A percentile compares a stretch with the other conserved stretches of the same genome.
phyloP scores from a whole-genome alignment of 2,113 vertebrate species.

The Ciconia boyciana region DNA sequence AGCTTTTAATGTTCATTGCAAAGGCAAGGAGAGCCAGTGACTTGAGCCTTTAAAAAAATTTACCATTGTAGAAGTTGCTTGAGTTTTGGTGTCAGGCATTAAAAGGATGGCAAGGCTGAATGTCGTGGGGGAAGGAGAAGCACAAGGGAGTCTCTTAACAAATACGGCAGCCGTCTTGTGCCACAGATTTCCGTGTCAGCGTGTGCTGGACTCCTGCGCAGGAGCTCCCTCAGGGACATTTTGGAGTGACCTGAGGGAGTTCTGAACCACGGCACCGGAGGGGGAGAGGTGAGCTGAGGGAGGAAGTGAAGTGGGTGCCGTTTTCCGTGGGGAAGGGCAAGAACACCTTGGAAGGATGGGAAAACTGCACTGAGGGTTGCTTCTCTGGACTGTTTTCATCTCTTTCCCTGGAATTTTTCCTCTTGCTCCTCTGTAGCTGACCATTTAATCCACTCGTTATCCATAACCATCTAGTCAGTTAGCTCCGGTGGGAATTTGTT shows the following conservation, averaged over 20 bases:
- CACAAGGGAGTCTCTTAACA: background rate
- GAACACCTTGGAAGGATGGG: background rate
- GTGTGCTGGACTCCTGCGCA: too few species aligned
- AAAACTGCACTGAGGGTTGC: background rate
- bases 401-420: background rate
- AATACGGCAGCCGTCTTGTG: rapidly evolving
- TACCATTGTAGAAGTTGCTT: background rate
- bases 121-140: background rate
- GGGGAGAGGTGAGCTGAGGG: background rate
- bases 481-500: background rate
- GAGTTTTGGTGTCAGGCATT: background rate
- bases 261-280: rapidly evolving
- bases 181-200: background rate
- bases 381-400: background rate
- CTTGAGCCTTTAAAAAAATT: background rate
- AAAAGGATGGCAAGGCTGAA: background rate
- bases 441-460: background rate
- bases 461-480: background rate
- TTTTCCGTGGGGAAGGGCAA: background rate
- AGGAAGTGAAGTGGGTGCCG: background rate
- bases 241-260: background rate
- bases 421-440: background rate
- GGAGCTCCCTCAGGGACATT: background rate
- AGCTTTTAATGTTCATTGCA: background rate
- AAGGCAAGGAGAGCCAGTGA: background rate